These are phyloP conservation scores for Lathronympha strigana DNA, from an alignment of 2,888 invertebrate species.

Conservation along the genomic window DNA sequence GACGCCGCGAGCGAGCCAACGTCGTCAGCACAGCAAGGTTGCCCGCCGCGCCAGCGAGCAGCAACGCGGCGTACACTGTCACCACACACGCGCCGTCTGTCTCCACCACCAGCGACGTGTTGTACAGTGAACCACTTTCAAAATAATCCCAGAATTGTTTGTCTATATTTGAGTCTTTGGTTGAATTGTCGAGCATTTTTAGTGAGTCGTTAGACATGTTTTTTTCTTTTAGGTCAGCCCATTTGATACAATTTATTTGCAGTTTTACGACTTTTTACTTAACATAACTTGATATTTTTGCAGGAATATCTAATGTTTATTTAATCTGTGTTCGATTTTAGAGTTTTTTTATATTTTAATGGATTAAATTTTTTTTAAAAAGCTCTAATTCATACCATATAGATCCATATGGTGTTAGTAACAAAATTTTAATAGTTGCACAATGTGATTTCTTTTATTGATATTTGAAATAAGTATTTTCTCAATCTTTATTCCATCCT, in stretches of 20 bases:
- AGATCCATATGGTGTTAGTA: too few species aligned
- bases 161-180: constrained; percentile 48
- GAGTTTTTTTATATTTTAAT: too few species aligned
- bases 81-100: constrained; percentile 66
- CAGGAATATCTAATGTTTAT: too few species aligned
- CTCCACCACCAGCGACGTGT: constrained; percentile 44
- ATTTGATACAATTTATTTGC: background rate
- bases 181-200: constrained; percentile 14
- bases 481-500: too few species aligned
- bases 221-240: background rate
- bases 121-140: constrained; percentile 48
- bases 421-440: too few species aligned
- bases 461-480: too few species aligned
- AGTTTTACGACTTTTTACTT: too few species aligned
- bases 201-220: constrained; percentile 11
- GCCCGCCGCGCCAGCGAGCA: constrained; percentile 87
- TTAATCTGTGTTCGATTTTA: too few species aligned
- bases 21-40: constrained; percentile 89
- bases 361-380: too few species aligned
- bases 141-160: constrained; percentile 73
- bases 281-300: too few species aligned
- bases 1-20: constrained; percentile 85
- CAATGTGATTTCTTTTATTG: too few species aligned
- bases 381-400: too few species aligned
- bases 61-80: constrained; percentile 85